phyloP scores from a whole-genome alignment of 2,888 invertebrate species.

The Hypsopygia costalis region DNA sequence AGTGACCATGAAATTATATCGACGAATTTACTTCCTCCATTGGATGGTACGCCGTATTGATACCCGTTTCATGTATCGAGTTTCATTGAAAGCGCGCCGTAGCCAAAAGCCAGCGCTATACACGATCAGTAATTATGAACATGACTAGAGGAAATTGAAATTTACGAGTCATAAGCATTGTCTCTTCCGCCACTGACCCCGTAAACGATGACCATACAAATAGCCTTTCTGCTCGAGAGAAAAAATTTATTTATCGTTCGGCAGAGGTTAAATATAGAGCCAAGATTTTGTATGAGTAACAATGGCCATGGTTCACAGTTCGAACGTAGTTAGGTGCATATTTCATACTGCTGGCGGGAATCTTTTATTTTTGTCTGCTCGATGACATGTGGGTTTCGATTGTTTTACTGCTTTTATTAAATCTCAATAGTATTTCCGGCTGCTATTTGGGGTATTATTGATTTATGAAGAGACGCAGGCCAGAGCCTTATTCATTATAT shows the following conservation, averaged over 20 bases:
- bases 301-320: conserved; percentile 38
- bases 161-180: conserved; percentile 48
- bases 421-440: conserved; percentile 6
- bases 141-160: conserved; percentile 45
- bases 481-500: no score
- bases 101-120: conserved; percentile 21
- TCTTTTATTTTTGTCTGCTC: conserved; percentile 63
- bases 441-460: not conserved
- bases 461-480: no score
- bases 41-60: not conserved
- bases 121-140: conserved; percentile 52
- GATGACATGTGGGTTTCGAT: conserved; percentile 44
- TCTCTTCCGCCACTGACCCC: conserved; percentile 33
- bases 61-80: conserved; percentile 3
- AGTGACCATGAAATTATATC: conserved; percentile 5
- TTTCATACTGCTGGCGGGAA: conserved; percentile 46
- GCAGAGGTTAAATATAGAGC: conserved; percentile 20
- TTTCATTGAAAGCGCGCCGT: conserved; percentile 28
- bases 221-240: not conserved
- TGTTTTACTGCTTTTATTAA: conserved; percentile 11
- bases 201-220: conserved; percentile 31
- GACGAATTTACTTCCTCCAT: not conserved
- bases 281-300: conserved; percentile 41
- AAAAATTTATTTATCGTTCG: not conserved
- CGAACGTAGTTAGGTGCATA: conserved; percentile 52